Percentiles rank a stretch among this genome's conserved stretches.
These are phyloP conservation scores for Eulithis testata DNA, from an alignment of 2,888 invertebrate genomes.

Conservation along the genomic window DNA sequence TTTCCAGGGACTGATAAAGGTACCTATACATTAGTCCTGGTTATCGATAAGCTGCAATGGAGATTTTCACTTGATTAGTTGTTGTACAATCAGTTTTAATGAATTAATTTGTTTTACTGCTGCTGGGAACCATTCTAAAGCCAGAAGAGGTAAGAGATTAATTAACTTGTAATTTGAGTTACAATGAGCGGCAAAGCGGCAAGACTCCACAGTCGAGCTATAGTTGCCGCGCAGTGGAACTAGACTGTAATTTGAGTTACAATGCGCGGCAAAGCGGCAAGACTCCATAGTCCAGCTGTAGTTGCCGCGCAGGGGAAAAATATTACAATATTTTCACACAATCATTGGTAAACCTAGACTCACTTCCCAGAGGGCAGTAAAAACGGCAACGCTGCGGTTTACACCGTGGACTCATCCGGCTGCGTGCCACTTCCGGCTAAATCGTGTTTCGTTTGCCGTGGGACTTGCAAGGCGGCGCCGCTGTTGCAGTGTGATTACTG, in stretches of 20 bases:
- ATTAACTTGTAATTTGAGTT: too few species aligned
- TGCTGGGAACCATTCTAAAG: constrained; percentile 1
- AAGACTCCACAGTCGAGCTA: too few species aligned
- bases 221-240: too few species aligned
- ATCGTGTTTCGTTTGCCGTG: constrained; percentile 93
- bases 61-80: too few species aligned
- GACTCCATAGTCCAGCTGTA: too few species aligned
- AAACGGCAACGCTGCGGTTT: constrained; percentile 59
- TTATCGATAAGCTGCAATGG: too few species aligned
- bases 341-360: too few species aligned
- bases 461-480: constrained; percentile 93
- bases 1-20: constrained; percentile 94
- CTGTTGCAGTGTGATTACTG: constrained; percentile 98
- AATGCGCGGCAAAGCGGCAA: too few species aligned
- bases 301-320: too few species aligned
- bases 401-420: constrained; percentile 77
- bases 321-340: too few species aligned
- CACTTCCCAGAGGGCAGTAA: constrained; percentile 57
- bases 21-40: constrained; percentile 38
- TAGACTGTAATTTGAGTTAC: too few species aligned
- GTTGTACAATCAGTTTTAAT: background rate
- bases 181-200: too few species aligned
- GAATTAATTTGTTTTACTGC: background rate
- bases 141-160: constrained; percentile 1
- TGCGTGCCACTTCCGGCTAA: constrained; percentile 93